These are phyloP conservation scores for Trachymyrmex cornetzi DNA, from an alignment of 1,140 invertebrate species.

Conservation along the genomic window DNA sequence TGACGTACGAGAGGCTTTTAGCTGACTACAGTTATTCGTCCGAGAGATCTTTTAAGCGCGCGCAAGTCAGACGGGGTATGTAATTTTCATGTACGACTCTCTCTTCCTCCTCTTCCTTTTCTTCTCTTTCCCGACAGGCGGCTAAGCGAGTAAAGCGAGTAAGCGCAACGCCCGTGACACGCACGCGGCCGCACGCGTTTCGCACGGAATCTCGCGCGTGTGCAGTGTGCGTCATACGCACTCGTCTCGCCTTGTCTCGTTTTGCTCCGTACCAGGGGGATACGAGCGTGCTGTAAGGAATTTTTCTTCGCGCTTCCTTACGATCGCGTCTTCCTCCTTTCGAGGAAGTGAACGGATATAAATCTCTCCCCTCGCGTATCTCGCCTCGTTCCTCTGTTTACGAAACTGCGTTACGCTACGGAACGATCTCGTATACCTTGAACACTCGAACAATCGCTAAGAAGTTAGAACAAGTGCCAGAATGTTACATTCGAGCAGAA, in stretches of 20 bases:
- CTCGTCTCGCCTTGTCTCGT: not conserved
- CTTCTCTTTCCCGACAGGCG: constrained; percentile 64
- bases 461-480: constrained; percentile 4
- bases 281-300: not conserved
- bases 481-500: constrained; percentile 10
- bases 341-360: constrained; percentile 38
- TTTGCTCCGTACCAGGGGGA: no score
- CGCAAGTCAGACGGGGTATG: constrained; percentile 72
- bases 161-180: constrained; percentile 64
- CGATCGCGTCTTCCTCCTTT: not conserved
- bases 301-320: constrained; percentile 20
- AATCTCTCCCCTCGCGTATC: constrained; percentile 37
- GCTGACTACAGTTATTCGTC: constrained; percentile 74
- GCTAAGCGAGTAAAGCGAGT: constrained; percentile 27
- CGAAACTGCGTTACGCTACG: not conserved
- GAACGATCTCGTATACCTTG: not conserved
- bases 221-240: constrained; percentile 1
- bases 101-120: constrained; percentile 24
- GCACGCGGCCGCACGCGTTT: constrained; percentile 67
- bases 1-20: constrained; percentile 74
- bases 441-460: constrained; percentile 7
- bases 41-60: constrained; percentile 74
- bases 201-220: constrained; percentile 61
- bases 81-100: constrained; percentile 78
- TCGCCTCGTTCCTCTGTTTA: constrained; percentile 29